Base-by-base conservation (phyloP, 1,140 invertebrate genomes). In the Scaptomyza montana region DNA sequence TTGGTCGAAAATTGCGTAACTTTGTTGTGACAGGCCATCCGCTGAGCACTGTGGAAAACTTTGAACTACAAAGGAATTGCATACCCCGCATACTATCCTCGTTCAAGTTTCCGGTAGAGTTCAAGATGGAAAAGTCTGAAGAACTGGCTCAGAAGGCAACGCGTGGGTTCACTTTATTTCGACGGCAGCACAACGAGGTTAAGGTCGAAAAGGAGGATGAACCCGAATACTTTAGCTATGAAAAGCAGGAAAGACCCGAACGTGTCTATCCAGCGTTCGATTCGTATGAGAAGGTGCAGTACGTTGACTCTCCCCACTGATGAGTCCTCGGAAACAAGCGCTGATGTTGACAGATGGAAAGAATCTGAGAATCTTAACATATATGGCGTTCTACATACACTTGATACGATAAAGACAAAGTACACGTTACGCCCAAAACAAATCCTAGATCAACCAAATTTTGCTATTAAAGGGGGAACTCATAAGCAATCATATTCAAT, bases 101-200 rank as follows among this genome's bases (percentile, higher is more conserved):
- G 5, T 85, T 85, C 4, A 91, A 85, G 57, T 89, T 91, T 16
- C 90, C 90, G 2, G 10, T 39, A 3, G 90, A 91, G 45, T 77
- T 90, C 4, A 51, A 21, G 1, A 16, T 47, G 7, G 81, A 84
- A 1, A 57, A 61, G 12, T 4, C 16, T 0, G 64, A 68, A 0
- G 70, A 67, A 6, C n/a, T 46, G 28, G 10, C 43, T 5, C 16
- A 13, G 6, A 61, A 41, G 6, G 65, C 53, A 36, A 0, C 8
- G 8, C 33, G 47, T 5, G 25, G 7, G 16, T 50, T 36, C 13
- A 61, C 33, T n/a, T 5, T 61, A 3, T 9, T 68, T 10, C n/a
- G 65, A 3, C 54, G 72, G 9, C 74, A 63, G 2, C 1, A 57
- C 0, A 2, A 5, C 2, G 9, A 5, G 2, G 7, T 13, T 6